A percentile compares a stretch with the other conserved stretches of the same genome.
Conservation (phyloP, 2,888 invertebrate species). For the Netelia fuscicornis region DNA sequence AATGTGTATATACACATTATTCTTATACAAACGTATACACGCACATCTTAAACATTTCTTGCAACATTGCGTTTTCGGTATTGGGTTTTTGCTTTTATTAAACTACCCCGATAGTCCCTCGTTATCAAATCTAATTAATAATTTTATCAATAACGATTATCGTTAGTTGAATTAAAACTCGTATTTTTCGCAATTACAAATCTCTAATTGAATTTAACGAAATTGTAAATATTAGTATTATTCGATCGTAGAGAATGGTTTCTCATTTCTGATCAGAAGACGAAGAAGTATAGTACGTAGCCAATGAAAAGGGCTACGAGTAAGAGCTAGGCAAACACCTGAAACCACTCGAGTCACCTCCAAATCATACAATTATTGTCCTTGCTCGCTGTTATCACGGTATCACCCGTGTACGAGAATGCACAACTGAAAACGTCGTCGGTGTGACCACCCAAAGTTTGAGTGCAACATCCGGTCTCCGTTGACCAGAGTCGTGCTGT, state of each 20-base stretch:
- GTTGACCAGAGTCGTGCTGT: slow-evolving; percentile 91
- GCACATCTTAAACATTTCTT: background rate
- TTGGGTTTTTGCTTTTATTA: background rate
- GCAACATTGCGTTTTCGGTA: background rate
- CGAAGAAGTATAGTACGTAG: slow-evolving; percentile 77
- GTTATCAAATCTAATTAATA: background rate
- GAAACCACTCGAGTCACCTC: slow-evolving; percentile 91
- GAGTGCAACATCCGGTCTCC: slow-evolving; percentile 88
- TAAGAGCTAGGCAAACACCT: slow-evolving; percentile 78
- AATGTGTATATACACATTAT: background rate
- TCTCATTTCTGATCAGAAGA: slow-evolving; percentile 59
- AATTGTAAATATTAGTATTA: background rate
- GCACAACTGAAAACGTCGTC: slow-evolving; percentile 94
- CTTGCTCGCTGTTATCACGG: slow-evolving; percentile 92
- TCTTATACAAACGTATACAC: background rate
- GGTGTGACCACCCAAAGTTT: slow-evolving; percentile 91
- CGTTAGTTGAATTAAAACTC: background rate
- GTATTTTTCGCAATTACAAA: background rate
- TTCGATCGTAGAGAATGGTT: background rate
- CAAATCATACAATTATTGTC: slow-evolving; percentile 93
- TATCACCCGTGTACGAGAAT: slow-evolving; percentile 92
- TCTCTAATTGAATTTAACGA: background rate
- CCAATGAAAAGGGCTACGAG: slow-evolving; percentile 74
- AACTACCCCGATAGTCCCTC: background rate
- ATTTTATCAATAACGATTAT: background rate